Base-by-base conservation (phyloP, 2,113 vertebrate genomes). In the Ascaphus truei region DNA sequence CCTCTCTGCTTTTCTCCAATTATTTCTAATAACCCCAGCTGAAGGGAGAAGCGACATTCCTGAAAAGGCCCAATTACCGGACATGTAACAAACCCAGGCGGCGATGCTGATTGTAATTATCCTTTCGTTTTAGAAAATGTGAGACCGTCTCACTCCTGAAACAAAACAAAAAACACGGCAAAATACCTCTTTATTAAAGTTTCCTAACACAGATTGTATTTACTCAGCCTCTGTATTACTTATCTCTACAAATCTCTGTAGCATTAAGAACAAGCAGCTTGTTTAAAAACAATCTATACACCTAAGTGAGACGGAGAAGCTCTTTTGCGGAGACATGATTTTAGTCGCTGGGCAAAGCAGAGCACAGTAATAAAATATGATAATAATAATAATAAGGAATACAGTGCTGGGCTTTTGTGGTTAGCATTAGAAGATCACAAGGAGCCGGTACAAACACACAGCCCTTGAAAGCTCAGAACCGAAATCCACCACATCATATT, bases 301-400 rank as follows among this genome's bases (percentile, higher is more conserved):
- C 62, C 11, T 39, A 53, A 53, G 62, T 65, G 31, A 53, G 48
- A 53, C 34, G 30, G 48, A 65, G 62, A n/a, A 41, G 34, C 48
- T 41, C 62, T 30, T 63, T 39, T 39, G 23, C 62, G 39, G 10
- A 37, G 33, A 50, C 23, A 53, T 65, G 9, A 53, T 52, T 53
- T 53, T 36, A 41, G 48, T 20, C 22, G 62, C 62, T 41, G 48
- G 11, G 50, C 29, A 65, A 65, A 65, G 62, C 53, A n/a, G 23
- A 39, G 33, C 47, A 65, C 20, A 16, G 47, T 65, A 65, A 50
- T 50, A 63, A 65, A 65, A 52, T 39, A 65, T 65, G 30, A 37
- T 50, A 53, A 52, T 65, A 65, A 52, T 65, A 65, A 53, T 65
- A 47, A 65, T 20, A 48, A 52, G 33, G 20, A 53, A 37, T 20